Evolutionary conservation across 2,797 vertebrate genomes (phyloP).

Genomic region (Tokudaia muenninki): DNA sequence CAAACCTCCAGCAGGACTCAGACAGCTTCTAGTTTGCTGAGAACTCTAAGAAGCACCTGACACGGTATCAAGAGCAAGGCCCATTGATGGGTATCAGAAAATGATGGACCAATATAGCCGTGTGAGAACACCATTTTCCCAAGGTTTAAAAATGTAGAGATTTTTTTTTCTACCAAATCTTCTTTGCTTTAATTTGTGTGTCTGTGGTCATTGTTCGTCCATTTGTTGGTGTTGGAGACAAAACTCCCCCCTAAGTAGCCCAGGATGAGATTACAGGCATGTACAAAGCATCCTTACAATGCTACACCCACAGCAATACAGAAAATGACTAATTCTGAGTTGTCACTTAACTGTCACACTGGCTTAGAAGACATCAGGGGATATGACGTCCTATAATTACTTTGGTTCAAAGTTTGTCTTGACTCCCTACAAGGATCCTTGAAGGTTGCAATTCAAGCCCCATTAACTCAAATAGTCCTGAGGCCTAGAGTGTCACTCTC

Average conservation of each 20-base stretch:
- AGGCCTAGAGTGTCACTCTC: accelerated
- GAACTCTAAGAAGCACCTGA: not conserved
- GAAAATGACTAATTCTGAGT: slow-evolving; percentile 31
- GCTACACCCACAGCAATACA: not conserved
- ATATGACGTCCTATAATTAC: not conserved
- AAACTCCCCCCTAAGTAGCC: not conserved
- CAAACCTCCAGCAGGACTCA: not conserved
- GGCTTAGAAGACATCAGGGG: not conserved
- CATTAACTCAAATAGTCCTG: not conserved
- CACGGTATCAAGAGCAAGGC: not conserved
- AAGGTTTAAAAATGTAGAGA: not conserved
- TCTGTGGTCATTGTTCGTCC: not conserved
- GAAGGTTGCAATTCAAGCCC: not conserved
- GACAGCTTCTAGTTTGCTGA: not conserved
- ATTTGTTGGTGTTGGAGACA: not conserved
- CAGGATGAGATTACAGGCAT: not conserved
- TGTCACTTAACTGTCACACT: not conserved
- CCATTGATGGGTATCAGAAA: not conserved
- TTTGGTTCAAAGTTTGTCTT: slow-evolving; percentile 35
- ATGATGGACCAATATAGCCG: not conserved
- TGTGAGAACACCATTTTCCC: not conserved
- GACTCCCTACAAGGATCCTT: not conserved
- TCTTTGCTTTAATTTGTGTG: not conserved
- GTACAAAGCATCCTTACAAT: slow-evolving; percentile 2
- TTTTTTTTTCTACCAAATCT: not conserved